A percentile compares a stretch with the other conserved stretches of the same genome.
These are phyloP conservation scores for Tigriopus japonicus DNA, from an alignment of 1,140 invertebrate genomes.

Conservation along the genomic window DNA sequence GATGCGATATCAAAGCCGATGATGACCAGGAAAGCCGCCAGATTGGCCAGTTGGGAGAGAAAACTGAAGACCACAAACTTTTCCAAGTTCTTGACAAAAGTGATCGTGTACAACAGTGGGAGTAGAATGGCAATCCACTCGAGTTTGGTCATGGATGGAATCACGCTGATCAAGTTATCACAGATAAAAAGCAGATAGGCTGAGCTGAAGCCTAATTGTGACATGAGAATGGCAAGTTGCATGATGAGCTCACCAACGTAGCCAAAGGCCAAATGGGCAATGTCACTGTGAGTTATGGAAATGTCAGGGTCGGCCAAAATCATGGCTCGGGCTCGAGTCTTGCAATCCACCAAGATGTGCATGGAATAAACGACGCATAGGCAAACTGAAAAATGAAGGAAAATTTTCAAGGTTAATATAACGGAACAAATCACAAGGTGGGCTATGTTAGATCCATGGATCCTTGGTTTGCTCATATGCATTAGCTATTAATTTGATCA, in stretches of 20 bases:
- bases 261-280: slow-evolving; percentile 2
- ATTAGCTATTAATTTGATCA: too few relatives aligned
- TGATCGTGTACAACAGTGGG: slow-evolving; percentile 25
- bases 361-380: too few relatives aligned
- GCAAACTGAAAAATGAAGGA: too few relatives aligned
- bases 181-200: slow-evolving; percentile 25
- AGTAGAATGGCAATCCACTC: slow-evolving; percentile 27
- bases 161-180: slow-evolving; percentile 27
- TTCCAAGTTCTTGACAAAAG: slow-evolving; percentile 26
- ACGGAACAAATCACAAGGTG: too few relatives aligned
- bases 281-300: neutral
- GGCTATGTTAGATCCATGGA: too few relatives aligned
- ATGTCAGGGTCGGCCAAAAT: too few relatives aligned
- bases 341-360: too few relatives aligned
- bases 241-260: neutral
- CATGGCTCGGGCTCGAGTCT: too few relatives aligned
- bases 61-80: slow-evolving; percentile 20
- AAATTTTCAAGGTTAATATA: too few relatives aligned
- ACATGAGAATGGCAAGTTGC: neutral
- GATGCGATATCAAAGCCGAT: slow-evolving; percentile 32
- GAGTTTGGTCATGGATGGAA: slow-evolving; percentile 22
- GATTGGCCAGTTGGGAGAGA: slow-evolving; percentile 26
- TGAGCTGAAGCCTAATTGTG: slow-evolving; percentile 20
- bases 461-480: too few relatives aligned
- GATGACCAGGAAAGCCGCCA: slow-evolving; percentile 30